A percentile compares a stretch with the other conserved stretches of the same genome.
phyloP scores from a whole-genome alignment of 2,113 vertebrate genomes.

The Meleagris gallopavo region DNA sequence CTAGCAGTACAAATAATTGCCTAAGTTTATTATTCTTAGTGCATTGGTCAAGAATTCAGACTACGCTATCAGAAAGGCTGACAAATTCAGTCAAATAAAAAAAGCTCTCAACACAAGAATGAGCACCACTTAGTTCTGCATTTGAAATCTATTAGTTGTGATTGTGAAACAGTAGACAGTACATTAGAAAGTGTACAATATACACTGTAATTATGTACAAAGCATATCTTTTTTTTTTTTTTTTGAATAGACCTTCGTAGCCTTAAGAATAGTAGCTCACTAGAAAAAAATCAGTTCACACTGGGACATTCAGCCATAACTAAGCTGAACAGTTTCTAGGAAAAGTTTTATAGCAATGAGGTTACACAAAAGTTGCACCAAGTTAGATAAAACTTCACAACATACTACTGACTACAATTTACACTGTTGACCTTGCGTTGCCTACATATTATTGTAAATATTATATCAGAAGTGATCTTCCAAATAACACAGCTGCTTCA shows the following conservation, averaged over 20 bases:
- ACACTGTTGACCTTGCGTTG: neutral
- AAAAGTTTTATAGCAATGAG: neutral
- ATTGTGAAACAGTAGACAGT: constrained; percentile 6
- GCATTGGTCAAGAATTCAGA: constrained; percentile 12
- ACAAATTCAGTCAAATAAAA: constrained; percentile 14
- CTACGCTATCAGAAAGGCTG: neutral
- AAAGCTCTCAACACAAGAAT: neutral
- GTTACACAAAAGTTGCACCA: neutral
- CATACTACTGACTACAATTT: neutral
- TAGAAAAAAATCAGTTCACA: neutral
- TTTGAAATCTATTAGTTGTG: constrained; percentile 24
- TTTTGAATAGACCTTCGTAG: neutral
- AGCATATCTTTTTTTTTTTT: neutral
- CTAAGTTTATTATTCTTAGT: neutral
- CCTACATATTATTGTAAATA: neutral
- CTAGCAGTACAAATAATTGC: neutral
- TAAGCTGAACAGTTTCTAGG: neutral
- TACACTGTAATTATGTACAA: neutral
- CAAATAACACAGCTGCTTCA: neutral
- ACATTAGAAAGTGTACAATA: neutral
- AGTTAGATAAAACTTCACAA: neutral
- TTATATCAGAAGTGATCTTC: neutral
- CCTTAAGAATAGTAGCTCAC: neutral
- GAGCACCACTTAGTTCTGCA: constrained; percentile 15
- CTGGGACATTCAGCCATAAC: neutral